Conservation (phyloP, 2,113 vertebrate species). For the Oceanites oceanicus region DNA sequence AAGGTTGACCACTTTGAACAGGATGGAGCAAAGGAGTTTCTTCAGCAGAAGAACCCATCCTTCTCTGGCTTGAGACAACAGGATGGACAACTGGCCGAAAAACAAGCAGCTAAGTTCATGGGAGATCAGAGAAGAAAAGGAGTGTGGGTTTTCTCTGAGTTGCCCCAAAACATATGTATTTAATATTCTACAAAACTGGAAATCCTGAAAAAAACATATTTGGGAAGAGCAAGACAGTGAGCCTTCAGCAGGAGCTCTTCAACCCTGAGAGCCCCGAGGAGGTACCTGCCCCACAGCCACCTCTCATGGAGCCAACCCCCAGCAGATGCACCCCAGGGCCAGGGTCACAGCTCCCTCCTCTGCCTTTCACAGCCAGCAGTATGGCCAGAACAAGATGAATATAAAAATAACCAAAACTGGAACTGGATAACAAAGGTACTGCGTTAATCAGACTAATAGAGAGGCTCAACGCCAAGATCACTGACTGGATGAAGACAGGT, state of each 20-base stretch:
- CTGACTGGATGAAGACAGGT: neutral
- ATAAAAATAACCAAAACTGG: slow-evolving; percentile 6
- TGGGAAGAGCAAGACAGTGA: neutral
- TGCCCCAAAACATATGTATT: neutral
- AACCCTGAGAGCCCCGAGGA: fast-evolving
- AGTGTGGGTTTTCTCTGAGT: fast-evolving
- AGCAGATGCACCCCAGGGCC: neutral
- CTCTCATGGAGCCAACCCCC: neutral
- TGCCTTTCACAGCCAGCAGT: neutral
- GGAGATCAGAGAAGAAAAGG: neutral
- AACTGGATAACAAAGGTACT: neutral
- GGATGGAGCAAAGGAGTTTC: neutral
- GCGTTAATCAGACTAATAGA: neutral
- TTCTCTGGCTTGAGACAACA: neutral
- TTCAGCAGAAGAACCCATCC: neutral
- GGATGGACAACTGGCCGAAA: neutral
- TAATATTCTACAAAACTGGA: neutral
- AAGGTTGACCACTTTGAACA: neutral
- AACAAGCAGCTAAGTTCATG: neutral
- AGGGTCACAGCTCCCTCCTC: neutral
- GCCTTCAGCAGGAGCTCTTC: fast-evolving
- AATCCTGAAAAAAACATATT: neutral
- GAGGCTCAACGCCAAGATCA: neutral
- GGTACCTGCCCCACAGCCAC: neutral
- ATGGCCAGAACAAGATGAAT: neutral